Conservation (phyloP, 2,888 invertebrate species). For the Stomorhina lunata region DNA sequence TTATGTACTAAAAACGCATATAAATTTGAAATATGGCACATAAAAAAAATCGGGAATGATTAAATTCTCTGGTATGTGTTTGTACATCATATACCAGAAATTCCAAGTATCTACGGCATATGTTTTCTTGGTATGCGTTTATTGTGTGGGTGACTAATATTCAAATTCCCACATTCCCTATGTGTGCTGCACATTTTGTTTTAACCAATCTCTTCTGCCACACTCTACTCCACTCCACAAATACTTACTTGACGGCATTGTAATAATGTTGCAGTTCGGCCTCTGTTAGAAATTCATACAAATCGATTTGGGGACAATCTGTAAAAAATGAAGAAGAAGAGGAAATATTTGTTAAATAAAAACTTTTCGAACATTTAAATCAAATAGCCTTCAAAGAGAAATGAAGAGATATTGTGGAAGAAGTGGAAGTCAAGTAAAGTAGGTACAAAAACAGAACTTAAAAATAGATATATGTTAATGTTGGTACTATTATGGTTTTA, state of each 20-base stretch:
- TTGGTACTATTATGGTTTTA: not conserved
- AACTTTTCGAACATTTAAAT: constrained; percentile 19
- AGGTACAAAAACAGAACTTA: constrained; percentile 2
- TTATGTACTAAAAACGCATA: too few species aligned
- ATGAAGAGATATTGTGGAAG: not conserved
- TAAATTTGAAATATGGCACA: constrained; percentile 9
- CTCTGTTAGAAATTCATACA: constrained; percentile 95
- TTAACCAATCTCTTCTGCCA: not conserved
- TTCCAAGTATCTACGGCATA: not conserved
- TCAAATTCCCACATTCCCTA: not conserved
- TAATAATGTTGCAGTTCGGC: constrained; percentile 97
- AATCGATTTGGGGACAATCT: constrained; percentile 81
- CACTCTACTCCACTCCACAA: not conserved
- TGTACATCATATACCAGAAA: not conserved
- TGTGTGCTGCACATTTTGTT: not conserved
- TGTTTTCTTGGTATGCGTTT: constrained; percentile 54
- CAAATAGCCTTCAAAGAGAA: constrained; percentile 9
- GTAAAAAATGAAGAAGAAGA: constrained; percentile 65
- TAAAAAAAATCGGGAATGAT: constrained; percentile 34
- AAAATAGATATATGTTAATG: constrained; percentile 25
- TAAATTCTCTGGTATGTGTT: constrained; percentile 22
- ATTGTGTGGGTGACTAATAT: constrained; percentile 62
- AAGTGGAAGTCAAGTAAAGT: not conserved
- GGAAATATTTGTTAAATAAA: not conserved
- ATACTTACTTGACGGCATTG: constrained; percentile 85